Conservation (phyloP, 37 sponge, comb jelly and placozoan genomes). For the Lycopodina hypogea region DNA sequence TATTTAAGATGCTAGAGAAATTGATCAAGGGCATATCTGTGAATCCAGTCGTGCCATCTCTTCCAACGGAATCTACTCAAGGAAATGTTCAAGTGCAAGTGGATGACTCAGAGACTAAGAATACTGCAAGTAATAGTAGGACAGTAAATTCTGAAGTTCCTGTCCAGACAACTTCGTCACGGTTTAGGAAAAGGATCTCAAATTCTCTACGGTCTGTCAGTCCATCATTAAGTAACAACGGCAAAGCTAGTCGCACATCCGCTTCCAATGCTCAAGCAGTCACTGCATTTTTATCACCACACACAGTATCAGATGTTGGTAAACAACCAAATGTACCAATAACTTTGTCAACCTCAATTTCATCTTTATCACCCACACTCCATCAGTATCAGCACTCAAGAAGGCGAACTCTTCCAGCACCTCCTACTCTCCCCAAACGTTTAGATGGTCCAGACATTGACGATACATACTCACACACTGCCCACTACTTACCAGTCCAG, state of each 20-base stretch:
- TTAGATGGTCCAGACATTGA: background rate
- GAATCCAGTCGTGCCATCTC: constrained; percentile 23
- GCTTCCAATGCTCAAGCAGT: too few species aligned
- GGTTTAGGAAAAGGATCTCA: too few species aligned
- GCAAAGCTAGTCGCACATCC: background rate
- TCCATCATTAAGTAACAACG: background rate
- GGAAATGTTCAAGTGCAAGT: background rate
- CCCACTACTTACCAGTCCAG: constrained; percentile 20
- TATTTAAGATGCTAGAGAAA: constrained; percentile 39
- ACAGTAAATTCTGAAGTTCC: background rate
- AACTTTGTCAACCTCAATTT: too few species aligned
- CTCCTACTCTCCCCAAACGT: background rate
- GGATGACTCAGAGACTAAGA: background rate
- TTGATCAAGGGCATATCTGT: constrained; percentile 15
- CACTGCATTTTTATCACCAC: too few species aligned
- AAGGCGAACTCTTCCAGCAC: background rate
- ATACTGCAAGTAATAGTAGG: background rate
- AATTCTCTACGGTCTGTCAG: too few species aligned
- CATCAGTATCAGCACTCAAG: too few species aligned
- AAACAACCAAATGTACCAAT: too few species aligned
- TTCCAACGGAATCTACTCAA: constrained; percentile 16
- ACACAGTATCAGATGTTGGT: too few species aligned
- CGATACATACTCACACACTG: constrained; percentile 45
- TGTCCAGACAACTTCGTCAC: too few species aligned
- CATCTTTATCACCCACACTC: too few species aligned